Percentiles rank a stretch among this genome's conserved stretches.
phyloP scores from a whole-genome alignment of 2,888 invertebrate genomes.

The Augochlorella aurata region DNA sequence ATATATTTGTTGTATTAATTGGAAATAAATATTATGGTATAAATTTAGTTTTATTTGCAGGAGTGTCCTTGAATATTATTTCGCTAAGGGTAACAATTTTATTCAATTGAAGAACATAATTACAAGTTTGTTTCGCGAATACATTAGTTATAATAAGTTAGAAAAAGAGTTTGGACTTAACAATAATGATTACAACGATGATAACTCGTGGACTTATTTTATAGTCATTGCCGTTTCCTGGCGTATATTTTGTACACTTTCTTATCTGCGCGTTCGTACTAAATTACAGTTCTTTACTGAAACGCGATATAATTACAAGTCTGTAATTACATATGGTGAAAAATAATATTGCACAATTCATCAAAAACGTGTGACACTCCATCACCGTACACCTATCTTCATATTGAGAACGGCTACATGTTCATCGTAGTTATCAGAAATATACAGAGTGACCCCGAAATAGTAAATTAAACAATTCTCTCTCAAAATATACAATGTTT shows the following conservation, averaged over 20 bases:
- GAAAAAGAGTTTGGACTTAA: slow-evolving; percentile 21
- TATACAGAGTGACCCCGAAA: background rate
- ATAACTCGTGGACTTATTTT: background rate
- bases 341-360: slow-evolving; percentile 57
- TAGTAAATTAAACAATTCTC: background rate
- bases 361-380: slow-evolving; percentile 52
- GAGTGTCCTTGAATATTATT: background rate
- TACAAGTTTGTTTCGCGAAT: slow-evolving; percentile 22
- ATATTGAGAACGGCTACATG: slow-evolving; percentile 22
- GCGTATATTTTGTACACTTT: slow-evolving; percentile 34
- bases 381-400: slow-evolving; percentile 58
- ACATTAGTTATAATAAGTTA: slow-evolving; percentile 51
- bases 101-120: slow-evolving; percentile 28
- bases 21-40: slow-evolving; percentile 39
- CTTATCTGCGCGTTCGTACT: slow-evolving; percentile 30
- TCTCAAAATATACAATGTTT: background rate
- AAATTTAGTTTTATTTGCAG: background rate
- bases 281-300: slow-evolving; percentile 55
- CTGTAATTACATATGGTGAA: slow-evolving; percentile 24
- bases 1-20: slow-evolving; percentile 40
- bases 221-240: slow-evolving; percentile 1
- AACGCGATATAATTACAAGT: slow-evolving; percentile 27
- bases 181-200: slow-evolving; percentile 1
- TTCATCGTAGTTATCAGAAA: slow-evolving; percentile 29
- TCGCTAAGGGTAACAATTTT: slow-evolving; percentile 29